Evolutionary conservation across 1,140 invertebrate species (phyloP).

Genomic region (Archegozetes longisetosus): DNA sequence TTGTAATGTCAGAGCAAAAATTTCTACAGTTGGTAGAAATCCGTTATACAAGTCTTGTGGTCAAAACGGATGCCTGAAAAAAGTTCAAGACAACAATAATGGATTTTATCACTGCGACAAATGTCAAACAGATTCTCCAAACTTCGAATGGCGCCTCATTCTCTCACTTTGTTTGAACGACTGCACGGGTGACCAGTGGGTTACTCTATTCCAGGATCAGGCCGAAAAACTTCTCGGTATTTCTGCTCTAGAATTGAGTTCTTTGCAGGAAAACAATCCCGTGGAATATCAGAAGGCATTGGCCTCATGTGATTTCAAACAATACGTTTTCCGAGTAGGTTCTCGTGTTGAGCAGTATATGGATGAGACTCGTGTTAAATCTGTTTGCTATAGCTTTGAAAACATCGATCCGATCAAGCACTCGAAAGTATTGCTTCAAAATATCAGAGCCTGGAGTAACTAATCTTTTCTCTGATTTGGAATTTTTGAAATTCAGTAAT

Average conservation of each 20-base stretch:
- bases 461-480: too few relatives aligned
- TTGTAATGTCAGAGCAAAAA: slow-evolving; percentile 54
- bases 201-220: slow-evolving; percentile 71
- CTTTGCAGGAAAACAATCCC: slow-evolving; percentile 26
- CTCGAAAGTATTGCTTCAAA: neutral
- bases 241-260: slow-evolving; percentile 21
- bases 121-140: slow-evolving; percentile 62
- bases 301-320: slow-evolving; percentile 53
- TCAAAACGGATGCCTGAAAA: slow-evolving; percentile 62
- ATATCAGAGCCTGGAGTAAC: neutral
- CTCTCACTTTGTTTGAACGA: slow-evolving; percentile 58
- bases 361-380: slow-evolving; percentile 66
- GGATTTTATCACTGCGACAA: slow-evolving; percentile 85
- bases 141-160: slow-evolving; percentile 71
- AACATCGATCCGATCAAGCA: slow-evolving; percentile 43
- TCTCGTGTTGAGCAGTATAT: slow-evolving; percentile 78
- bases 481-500: too few relatives aligned
- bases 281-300: slow-evolving; percentile 42
- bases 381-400: slow-evolving; percentile 44
- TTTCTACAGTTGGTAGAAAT: slow-evolving; percentile 51
- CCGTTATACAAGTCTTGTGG: slow-evolving; percentile 77
- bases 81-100: slow-evolving; percentile 58
- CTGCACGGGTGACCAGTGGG: slow-evolving; percentile 59
- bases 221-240: slow-evolving; percentile 58
- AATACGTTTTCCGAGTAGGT: slow-evolving; percentile 60